phyloP scores from a whole-genome alignment of 2,797 vertebrate genomes.

The Falco berigora region DNA sequence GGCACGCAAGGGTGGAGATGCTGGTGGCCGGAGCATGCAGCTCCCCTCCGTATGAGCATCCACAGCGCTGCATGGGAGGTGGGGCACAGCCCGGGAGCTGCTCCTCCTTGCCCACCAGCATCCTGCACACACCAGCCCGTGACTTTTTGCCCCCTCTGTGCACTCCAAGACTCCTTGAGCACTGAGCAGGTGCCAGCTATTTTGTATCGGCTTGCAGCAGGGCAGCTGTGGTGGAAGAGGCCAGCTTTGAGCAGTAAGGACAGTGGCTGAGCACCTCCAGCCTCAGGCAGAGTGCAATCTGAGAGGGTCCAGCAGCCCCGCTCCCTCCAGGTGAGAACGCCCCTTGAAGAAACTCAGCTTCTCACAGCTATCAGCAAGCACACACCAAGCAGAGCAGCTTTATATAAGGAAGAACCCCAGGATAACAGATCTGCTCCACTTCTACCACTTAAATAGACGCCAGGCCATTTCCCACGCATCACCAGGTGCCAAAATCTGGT shows the following conservation, averaged over 20 bases:
- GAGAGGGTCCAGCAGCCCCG: background rate
- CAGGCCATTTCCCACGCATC: background rate
- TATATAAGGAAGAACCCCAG: background rate
- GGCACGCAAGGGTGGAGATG: accelerated
- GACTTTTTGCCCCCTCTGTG: background rate
- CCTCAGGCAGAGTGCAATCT: background rate
- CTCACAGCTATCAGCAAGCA: background rate
- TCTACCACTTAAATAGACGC: background rate
- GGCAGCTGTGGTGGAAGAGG: background rate
- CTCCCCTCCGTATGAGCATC: background rate
- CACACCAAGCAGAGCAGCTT: background rate
- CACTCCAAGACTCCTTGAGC: background rate
- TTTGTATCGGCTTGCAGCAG: background rate
- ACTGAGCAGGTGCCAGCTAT: background rate
- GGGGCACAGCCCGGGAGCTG: background rate
- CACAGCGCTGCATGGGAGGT: background rate
- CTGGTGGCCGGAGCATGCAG: background rate
- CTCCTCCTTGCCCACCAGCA: background rate
- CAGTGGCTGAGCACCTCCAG: too few species aligned
- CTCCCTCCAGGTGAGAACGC: background rate
- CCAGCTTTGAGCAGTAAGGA: background rate
- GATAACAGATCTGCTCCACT: background rate
- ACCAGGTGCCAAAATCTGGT: background rate
- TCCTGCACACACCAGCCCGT: accelerated
- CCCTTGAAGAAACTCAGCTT: background rate